Evolutionary conservation across 2,113 vertebrate genomes (phyloP).

Genomic region (Quiscalus mexicanus): DNA sequence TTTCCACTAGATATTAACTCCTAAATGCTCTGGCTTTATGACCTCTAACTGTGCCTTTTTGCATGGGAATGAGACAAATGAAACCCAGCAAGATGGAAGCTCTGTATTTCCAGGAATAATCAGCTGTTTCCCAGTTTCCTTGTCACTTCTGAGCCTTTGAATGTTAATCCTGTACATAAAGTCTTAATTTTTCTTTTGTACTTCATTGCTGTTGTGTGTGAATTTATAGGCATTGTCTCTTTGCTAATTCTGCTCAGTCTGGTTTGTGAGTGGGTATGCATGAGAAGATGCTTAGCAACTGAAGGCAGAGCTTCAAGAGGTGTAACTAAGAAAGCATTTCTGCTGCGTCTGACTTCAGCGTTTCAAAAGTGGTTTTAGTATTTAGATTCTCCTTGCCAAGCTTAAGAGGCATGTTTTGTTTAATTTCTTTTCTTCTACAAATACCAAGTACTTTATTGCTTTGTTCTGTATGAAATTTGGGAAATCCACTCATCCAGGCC

Average conservation of each 20-base stretch:
- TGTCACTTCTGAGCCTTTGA: background rate
- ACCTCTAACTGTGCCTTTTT: background rate
- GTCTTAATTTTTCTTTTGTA: background rate
- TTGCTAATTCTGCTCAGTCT: background rate
- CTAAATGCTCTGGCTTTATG: background rate
- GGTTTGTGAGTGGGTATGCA: background rate
- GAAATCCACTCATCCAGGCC: background rate
- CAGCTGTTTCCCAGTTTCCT: background rate
- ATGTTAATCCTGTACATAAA: background rate
- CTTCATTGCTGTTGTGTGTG: background rate
- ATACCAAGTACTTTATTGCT: background rate
- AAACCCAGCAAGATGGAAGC: background rate
- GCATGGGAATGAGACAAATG: background rate
- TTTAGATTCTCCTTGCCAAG: background rate
- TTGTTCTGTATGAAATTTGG: background rate
- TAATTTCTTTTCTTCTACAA: background rate
- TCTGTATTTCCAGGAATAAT: background rate
- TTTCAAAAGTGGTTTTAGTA: background rate
- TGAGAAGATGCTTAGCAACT: background rate
- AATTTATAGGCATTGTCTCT: background rate
- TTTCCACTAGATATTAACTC: background rate
- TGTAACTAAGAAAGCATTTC: background rate
- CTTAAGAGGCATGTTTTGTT: background rate
- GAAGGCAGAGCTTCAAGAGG: background rate
- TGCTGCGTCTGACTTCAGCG: background rate